Conservation (phyloP, 2,797 vertebrate genomes). For the Lacerta bilineata region DNA sequence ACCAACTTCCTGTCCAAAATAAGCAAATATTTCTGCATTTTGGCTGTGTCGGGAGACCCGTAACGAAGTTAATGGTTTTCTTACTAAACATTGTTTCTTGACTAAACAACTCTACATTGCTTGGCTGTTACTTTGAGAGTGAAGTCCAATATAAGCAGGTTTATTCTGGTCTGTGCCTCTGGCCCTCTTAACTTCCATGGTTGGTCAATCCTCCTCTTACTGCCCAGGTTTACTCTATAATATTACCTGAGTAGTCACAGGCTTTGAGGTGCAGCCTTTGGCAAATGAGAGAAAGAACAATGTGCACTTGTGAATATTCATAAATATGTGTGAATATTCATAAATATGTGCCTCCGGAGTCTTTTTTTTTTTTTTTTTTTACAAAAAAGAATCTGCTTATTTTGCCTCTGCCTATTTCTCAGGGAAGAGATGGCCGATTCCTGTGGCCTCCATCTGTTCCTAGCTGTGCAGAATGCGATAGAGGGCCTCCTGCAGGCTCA, state of each 20-base stretch:
- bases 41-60: not conserved
- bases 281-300: not conserved
- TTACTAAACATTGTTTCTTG: not conserved
- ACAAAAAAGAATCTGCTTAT: not conserved
- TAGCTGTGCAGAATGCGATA: not conserved
- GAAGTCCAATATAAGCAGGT: not conserved
- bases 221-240: not conserved
- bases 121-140: no score
- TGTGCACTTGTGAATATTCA: not conserved
- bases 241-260: not conserved
- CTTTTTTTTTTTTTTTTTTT: not conserved
- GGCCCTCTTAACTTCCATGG: not conserved
- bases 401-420: rapidly evolving
- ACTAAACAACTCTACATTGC: not conserved
- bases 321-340: not conserved
- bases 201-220: not conserved
- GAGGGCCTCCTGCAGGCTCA: not conserved
- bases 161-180: not conserved
- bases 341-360: not conserved
- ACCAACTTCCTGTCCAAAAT: not conserved
- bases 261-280: not conserved
- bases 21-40: not conserved
- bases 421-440: not conserved
- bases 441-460: not conserved
- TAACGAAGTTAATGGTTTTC: not conserved